phyloP scores from a whole-genome alignment of 2,888 invertebrate genomes.

The Tortrix viridana region DNA sequence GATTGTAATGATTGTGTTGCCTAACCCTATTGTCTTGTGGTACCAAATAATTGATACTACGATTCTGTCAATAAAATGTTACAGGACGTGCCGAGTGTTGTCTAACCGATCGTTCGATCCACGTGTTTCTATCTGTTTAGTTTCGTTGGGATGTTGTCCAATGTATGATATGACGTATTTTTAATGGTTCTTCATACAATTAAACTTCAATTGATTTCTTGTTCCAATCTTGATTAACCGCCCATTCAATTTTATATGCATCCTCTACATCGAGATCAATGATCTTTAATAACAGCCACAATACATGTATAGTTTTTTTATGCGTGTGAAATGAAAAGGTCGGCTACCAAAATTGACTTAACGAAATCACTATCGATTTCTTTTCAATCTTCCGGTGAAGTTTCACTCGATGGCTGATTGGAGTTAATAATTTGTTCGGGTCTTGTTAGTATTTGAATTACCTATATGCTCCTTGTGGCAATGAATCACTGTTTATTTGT shows the following conservation, averaged over 20 bases:
- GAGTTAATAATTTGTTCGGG: conserved; percentile 56
- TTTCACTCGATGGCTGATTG: conserved; percentile 62
- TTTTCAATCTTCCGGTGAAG: conserved; percentile 71
- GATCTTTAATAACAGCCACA: conserved; percentile 18
- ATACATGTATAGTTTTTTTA: conserved; percentile 2
- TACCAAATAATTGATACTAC: conserved; percentile 52
- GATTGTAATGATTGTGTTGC: conserved; percentile 53
- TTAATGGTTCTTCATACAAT: conserved; percentile 2
- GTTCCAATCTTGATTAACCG: conserved; percentile 7
- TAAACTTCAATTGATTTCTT: conserved; percentile 15
- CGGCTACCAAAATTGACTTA: conserved; percentile 59
- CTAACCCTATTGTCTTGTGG: conserved; percentile 61
- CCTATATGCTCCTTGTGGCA: conserved; percentile 51
- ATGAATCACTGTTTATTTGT: conserved; percentile 56
- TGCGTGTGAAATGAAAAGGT: conserved; percentile 21
- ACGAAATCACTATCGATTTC: conserved; percentile 67
- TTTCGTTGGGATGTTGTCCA: too few relatives aligned
- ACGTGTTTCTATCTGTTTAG: too few relatives aligned
- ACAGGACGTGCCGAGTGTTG: conserved; percentile 20
- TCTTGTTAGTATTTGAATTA: conserved; percentile 46
- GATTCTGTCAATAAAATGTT: conserved; percentile 45
- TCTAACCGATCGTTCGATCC: not conserved
- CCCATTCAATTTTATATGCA: conserved; percentile 15
- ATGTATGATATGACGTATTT: not conserved
- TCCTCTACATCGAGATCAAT: conserved; percentile 13